Evolutionary conservation across 2,113 vertebrate genomes (phyloP).

Genomic region (Microcebus lehilahytsara): DNA sequence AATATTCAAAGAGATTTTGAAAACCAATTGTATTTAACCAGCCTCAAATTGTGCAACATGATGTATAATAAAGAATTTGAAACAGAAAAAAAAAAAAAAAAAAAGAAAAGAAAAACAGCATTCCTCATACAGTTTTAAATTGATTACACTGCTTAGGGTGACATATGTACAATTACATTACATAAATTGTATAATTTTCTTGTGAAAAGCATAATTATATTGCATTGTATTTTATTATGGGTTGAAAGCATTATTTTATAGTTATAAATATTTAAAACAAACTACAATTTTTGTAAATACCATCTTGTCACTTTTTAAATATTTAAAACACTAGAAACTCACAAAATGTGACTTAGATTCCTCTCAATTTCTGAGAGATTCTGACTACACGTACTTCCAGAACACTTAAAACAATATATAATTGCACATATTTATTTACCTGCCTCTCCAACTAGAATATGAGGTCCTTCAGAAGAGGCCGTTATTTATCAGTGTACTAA

Average conservation of each 20-base stretch:
- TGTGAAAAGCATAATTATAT: conserved; percentile 8
- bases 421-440: background rate
- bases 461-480: background rate
- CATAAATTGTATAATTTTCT: background rate
- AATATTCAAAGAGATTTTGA: conserved; percentile 71
- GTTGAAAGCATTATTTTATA: background rate
- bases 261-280: background rate
- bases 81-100: conserved; percentile 50
- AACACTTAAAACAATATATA: background rate
- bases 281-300: background rate
- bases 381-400: background rate
- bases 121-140: background rate
- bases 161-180: background rate
- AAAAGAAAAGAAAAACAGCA: background rate
- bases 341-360: background rate
- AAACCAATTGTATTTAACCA: conserved; percentile 84
- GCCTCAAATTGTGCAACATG: conserved; percentile 83
- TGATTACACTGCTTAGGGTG: background rate
- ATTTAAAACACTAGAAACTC: background rate
- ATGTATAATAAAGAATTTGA: conserved; percentile 82
- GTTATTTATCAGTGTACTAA: background rate
- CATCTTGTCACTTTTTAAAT: background rate
- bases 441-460: background rate
- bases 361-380: background rate
- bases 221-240: background rate